These are phyloP conservation scores for Myrmecobius fasciatus DNA, from an alignment of 2,113 vertebrate species.

Conservation along the genomic window DNA sequence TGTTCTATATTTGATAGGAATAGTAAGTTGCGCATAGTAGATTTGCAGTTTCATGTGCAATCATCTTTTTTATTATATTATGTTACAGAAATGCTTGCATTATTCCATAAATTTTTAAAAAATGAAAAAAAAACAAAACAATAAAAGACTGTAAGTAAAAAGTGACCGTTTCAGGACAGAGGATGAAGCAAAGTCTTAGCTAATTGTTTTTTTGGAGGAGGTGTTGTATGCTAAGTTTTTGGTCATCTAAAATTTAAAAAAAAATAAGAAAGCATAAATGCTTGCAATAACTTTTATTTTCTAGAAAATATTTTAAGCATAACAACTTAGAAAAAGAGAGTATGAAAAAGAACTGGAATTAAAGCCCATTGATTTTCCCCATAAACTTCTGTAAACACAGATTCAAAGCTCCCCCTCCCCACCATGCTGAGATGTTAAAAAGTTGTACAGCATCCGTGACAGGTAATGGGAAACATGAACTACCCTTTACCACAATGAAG, in stretches of 20 bases:
- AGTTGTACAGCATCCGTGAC: conserved; percentile 10
- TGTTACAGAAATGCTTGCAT: background rate
- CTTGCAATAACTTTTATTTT: conserved; percentile 39
- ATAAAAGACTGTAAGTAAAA: background rate
- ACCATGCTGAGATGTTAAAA: background rate
- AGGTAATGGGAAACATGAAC: conserved; percentile 14
- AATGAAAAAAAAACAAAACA: background rate
- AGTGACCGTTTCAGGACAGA: background rate
- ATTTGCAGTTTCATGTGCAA: background rate
- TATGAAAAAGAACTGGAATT: conserved; percentile 25
- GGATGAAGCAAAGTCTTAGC: background rate
- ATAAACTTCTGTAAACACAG: background rate
- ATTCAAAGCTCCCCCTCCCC: background rate
- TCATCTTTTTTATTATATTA: background rate
- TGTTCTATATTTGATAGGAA: background rate
- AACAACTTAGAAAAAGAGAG: background rate
- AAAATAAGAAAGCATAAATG: background rate
- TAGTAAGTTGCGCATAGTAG: background rate
- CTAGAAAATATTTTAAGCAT: conserved; percentile 45
- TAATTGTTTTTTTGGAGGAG: background rate
- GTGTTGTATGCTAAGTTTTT: background rate
- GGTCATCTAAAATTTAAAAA: background rate
- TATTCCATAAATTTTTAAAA: background rate
- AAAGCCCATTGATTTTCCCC: background rate
- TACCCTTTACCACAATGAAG: background rate